Conservation (phyloP, 2,797 vertebrate genomes). For the Delichon dasypus region DNA sequence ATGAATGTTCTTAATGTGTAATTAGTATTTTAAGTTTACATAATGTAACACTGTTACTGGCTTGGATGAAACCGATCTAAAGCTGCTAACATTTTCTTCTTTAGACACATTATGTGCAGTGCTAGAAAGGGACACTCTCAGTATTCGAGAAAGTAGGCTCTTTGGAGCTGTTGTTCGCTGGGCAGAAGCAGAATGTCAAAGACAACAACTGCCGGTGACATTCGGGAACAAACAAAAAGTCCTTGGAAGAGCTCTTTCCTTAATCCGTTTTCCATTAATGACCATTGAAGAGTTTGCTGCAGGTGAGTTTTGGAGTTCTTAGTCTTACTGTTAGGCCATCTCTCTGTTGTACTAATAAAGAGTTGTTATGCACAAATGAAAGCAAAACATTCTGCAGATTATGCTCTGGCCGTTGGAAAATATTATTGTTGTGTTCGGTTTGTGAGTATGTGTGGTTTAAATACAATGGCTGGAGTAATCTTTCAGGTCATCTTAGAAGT, state of each 20-base stretch:
- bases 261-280: conserved; percentile 84
- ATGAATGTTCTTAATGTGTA: not conserved
- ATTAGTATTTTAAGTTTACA: not conserved
- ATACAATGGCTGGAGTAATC: not conserved
- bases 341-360: not conserved
- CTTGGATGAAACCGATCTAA: not conserved
- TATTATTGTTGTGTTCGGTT: not conserved
- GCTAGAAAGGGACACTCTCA: conserved; percentile 93
- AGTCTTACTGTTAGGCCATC: not conserved
- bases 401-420: not conserved
- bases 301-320: conserved; percentile 63
- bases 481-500: not conserved
- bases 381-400: not conserved
- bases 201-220: conserved; percentile 78
- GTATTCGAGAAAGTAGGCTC: conserved; percentile 90
- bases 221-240: conserved; percentile 82
- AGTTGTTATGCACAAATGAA: conserved; percentile 25
- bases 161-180: conserved; percentile 83
- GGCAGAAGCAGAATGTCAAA: conserved; percentile 83
- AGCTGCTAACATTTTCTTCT: not conserved
- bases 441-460: not conserved
- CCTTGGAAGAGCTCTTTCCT: conserved; percentile 80
- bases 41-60: not conserved
- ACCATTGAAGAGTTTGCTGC: conserved; percentile 85
- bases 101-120: conserved; percentile 86